Evolutionary conservation across 2,797 vertebrate genomes (phyloP).

Genomic region (Cercopithecus neglectus): DNA sequence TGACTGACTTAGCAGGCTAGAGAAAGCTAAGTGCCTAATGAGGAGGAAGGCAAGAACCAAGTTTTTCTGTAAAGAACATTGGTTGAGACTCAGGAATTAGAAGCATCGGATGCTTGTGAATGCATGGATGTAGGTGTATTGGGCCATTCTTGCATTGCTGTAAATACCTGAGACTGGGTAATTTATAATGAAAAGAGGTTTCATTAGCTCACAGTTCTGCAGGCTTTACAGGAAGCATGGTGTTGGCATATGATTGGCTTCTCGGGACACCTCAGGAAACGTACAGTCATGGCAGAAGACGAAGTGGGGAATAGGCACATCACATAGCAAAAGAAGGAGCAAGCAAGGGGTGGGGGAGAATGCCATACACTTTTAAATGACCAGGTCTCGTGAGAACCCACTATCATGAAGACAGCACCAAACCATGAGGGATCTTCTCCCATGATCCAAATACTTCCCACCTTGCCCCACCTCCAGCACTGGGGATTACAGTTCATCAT

Average conservation of each 20-base stretch:
- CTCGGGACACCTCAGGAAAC: not conserved
- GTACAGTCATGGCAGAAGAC: not conserved
- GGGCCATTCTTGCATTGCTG: not conserved
- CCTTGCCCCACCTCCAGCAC: not conserved
- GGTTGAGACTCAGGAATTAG: not conserved
- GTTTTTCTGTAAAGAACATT: not conserved
- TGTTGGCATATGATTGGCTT: not conserved
- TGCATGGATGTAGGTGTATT: not conserved
- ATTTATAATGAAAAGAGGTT: not conserved
- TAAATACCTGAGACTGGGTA: not conserved
- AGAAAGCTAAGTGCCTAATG: not conserved
- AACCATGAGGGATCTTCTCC: not conserved
- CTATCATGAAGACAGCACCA: not conserved
- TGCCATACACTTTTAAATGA: not conserved
- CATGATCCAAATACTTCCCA: not conserved
- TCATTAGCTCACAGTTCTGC: not conserved
- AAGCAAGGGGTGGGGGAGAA: not conserved
- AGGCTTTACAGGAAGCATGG: not conserved
- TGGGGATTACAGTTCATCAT: not conserved
- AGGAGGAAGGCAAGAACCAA: not conserved
- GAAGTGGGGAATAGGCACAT: not conserved
- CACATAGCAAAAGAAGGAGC: not conserved
- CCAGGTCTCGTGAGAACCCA: not conserved
- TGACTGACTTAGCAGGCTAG: not conserved
- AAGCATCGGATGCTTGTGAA: not conserved